These are phyloP conservation scores for Crotalus horridus DNA, from an alignment of 2,113 vertebrate species.

Conservation along the genomic window DNA sequence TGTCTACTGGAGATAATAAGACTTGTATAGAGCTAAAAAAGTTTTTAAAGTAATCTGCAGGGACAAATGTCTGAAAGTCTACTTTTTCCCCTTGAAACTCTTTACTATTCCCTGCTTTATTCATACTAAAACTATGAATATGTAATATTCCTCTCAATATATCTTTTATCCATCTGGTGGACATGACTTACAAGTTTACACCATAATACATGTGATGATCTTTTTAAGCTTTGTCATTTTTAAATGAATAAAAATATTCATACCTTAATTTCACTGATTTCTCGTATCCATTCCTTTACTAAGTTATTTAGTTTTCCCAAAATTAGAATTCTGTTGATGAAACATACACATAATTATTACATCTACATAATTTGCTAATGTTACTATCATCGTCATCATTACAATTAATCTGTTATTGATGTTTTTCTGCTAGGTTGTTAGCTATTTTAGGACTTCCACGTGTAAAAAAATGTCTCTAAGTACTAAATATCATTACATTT, in stretches of 20 bases:
- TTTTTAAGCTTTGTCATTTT: not conserved
- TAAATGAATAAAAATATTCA: conserved; percentile 2
- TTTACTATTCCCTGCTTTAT: not conserved
- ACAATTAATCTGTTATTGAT: not conserved
- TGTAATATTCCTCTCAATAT: not conserved
- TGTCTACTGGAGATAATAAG: not conserved
- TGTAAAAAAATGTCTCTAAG: not conserved
- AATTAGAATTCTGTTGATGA: conserved; percentile 81
- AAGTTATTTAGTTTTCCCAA: conserved; percentile 85
- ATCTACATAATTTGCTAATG: not conserved
- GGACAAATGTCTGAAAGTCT: not conserved
- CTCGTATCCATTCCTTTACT: conserved; percentile 87
- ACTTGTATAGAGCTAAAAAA: not conserved
- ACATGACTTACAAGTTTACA: not conserved
- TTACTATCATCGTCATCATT: not conserved
- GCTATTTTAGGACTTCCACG: not conserved
- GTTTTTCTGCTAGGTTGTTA: not conserved
- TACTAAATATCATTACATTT: not conserved
- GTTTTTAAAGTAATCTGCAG: not conserved
- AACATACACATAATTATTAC: conserved; percentile 37
- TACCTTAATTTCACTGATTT: conserved; percentile 89
- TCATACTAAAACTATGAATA: not conserved
- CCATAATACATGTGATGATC: not conserved
- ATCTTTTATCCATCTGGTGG: not conserved
- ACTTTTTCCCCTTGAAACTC: not conserved